A percentile compares a stretch with the other conserved stretches of the same genome.
Conservation (phyloP, 2,797 vertebrate genomes). For the Erethizon dorsatum region DNA sequence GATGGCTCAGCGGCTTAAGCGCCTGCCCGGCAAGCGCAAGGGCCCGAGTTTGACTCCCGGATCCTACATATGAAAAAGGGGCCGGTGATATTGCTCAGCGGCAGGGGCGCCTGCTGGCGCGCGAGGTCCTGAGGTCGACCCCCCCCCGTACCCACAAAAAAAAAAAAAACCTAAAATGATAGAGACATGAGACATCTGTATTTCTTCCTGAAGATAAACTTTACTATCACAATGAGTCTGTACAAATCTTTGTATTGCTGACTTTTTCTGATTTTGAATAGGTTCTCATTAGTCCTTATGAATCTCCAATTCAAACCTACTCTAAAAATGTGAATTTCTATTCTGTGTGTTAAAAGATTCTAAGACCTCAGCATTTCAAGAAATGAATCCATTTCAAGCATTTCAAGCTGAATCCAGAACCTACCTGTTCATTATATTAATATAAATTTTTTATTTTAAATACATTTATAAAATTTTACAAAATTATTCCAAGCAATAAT, state of each 20-base stretch:
- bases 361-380: neutral
- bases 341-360: conserved; percentile 42
- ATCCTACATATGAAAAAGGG: too few relatives aligned
- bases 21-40: too few relatives aligned
- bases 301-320: conserved; percentile 25
- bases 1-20: too few relatives aligned
- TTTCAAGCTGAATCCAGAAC: conserved; percentile 13
- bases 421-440: neutral
- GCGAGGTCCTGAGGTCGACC: too few relatives aligned
- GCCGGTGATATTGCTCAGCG: too few relatives aligned
- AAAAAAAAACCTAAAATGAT: neutral
- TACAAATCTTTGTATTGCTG: neutral
- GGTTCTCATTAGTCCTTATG: neutral
- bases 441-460: conserved; percentile 42
- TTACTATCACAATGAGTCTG: neutral
- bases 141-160: too few relatives aligned
- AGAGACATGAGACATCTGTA: neutral
- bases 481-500: conserved; percentile 43
- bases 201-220: conserved; percentile 20
- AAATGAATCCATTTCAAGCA: neutral
- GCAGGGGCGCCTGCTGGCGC: too few relatives aligned
- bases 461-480: conserved; percentile 16
- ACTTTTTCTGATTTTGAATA: conserved; percentile 45
- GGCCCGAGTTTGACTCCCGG: too few relatives aligned
- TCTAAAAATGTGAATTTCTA: conserved; percentile 31